phyloP scores from a whole-genome alignment of 2,888 invertebrate species.

The Trissoscelio sp. region DNA sequence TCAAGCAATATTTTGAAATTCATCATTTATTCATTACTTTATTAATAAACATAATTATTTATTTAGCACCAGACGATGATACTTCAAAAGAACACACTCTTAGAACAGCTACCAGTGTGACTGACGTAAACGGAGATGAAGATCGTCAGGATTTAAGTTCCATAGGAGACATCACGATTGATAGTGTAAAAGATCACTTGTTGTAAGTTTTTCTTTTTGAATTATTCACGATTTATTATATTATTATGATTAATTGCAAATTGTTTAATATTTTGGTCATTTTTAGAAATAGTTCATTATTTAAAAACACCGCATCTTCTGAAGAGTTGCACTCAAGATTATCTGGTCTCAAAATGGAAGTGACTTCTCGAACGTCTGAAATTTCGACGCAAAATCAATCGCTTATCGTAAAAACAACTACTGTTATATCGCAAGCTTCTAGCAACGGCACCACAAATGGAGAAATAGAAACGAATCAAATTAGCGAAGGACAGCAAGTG shows the following conservation, averaged over 20 bases:
- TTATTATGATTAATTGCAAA: constrained; percentile 1
- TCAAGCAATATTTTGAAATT: no score
- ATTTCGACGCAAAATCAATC: constrained; percentile 82
- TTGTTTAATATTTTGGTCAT: neutral
- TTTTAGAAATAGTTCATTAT: constrained; percentile 82
- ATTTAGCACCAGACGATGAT: constrained; percentile 80
- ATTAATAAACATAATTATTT: neutral
- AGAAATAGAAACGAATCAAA: constrained; percentile 79
- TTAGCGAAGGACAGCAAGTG: constrained; percentile 80
- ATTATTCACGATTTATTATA: neutral
- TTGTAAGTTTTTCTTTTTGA: constrained; percentile 77
- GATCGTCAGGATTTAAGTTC: constrained; percentile 85
- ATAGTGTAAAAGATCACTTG: constrained; percentile 96
- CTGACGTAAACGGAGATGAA: constrained; percentile 84
- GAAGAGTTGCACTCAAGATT: constrained; percentile 81
- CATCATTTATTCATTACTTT: no score
- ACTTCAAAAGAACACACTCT: constrained; percentile 79
- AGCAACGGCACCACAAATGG: constrained; percentile 81
- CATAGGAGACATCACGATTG: constrained; percentile 95
- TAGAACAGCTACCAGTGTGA: constrained; percentile 78
- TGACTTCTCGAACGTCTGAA: constrained; percentile 81
- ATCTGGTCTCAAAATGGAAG: constrained; percentile 82
- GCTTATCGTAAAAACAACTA: constrained; percentile 80
- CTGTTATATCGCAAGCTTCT: constrained; percentile 79
- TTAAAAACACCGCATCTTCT: constrained; percentile 82